A percentile compares a stretch with the other conserved stretches of the same genome.
phyloP scores from a whole-genome alignment of 1,140 invertebrate genomes.

The Cherax quadricarinatus region DNA sequence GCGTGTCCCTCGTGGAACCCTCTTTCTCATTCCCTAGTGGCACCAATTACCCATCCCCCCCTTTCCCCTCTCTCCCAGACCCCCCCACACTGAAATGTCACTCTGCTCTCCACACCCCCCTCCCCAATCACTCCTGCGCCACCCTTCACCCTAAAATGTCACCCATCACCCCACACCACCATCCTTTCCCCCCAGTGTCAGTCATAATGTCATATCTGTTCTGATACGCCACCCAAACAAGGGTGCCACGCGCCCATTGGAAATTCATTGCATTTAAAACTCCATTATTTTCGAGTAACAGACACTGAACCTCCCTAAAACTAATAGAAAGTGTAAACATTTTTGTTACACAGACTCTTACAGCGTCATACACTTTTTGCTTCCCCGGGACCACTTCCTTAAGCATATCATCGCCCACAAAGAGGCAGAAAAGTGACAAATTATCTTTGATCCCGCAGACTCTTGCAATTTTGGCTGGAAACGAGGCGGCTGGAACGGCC shows the following conservation, averaged over 20 bases:
- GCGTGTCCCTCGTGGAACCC: no score
- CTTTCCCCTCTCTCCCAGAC: no score
- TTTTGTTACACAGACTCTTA: background rate
- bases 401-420: conserved; percentile 17
- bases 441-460: conserved; percentile 41
- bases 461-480: conserved; percentile 26
- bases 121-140: no score
- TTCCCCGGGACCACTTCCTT: background rate
- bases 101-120: no score
- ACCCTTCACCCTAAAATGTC: no score
- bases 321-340: background rate
- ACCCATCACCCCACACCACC: no score
- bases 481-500: background rate
- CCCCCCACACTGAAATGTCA: background rate
- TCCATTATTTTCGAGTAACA: background rate
- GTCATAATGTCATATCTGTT: background rate
- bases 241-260: background rate
- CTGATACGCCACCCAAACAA: background rate
- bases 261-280: conserved; percentile 25
- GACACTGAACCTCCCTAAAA: background rate
- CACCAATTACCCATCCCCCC: background rate
- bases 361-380: background rate
- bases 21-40: background rate
- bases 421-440: conserved; percentile 29
- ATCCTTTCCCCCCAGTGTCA: no score